A percentile compares a stretch with the other conserved stretches of the same genome.
These are phyloP conservation scores for Pygmarrhopalites habei DNA, from an alignment of 1,140 invertebrate genomes.

Conservation along the genomic window DNA sequence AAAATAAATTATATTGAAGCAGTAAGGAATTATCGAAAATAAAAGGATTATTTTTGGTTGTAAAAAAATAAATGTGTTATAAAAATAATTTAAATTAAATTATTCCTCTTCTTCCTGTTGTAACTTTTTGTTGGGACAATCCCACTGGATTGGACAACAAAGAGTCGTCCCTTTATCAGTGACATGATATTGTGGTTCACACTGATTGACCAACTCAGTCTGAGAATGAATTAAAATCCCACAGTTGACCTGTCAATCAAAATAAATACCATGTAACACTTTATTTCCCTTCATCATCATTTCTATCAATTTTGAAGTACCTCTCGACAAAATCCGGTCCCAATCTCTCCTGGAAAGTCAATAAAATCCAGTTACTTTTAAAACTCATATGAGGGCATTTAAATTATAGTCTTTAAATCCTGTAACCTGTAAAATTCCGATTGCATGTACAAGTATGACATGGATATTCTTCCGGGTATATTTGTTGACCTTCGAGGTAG, in stretches of 20 bases:
- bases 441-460: conserved; percentile 47
- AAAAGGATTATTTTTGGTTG: no score
- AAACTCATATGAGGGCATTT: not conserved
- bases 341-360: conserved; percentile 42
- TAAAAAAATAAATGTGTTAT: no score
- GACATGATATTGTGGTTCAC: conserved; percentile 47
- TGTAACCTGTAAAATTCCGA: conserved; percentile 39
- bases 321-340: conserved; percentile 43
- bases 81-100: no score
- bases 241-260: no score
- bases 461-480: conserved; percentile 46
- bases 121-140: conserved; percentile 52
- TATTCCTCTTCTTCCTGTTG: conserved; percentile 9
- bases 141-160: conserved; percentile 49
- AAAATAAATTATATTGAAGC: no score
- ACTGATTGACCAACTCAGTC: conserved; percentile 45
- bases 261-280: no score
- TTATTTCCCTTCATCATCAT: no score
- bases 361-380: conserved; percentile 18
- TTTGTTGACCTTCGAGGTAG: conserved; percentile 48
- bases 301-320: no score
- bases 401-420: not conserved
- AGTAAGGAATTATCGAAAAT: no score
- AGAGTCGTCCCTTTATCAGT: conserved; percentile 30
- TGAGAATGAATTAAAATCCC: conserved; percentile 48